Evolutionary conservation across 2,797 vertebrate species (phyloP).

Genomic region (Sebastes oblongus): DNA sequence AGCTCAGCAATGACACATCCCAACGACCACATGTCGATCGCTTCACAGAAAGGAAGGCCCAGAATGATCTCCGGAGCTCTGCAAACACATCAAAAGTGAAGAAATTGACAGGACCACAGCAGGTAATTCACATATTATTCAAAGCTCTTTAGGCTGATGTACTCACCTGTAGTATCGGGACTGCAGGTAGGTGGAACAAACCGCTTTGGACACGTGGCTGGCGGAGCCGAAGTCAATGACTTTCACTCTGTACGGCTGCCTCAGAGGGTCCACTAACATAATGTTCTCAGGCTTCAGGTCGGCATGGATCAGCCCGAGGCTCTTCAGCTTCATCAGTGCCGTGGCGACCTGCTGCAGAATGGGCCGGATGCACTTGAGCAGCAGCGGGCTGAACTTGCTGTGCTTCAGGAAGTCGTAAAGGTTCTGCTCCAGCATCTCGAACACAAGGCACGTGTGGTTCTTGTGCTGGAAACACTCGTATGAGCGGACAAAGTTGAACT

Average conservation of each 20-base stretch:
- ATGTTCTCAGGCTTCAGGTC: constrained; percentile 99
- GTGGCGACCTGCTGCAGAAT: constrained; percentile 97
- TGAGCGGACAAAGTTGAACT: constrained; percentile 98
- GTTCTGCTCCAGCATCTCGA: constrained; percentile 99
- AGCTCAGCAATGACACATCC: constrained; percentile 98
- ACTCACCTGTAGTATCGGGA: constrained; percentile 95
- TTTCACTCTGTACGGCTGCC: constrained; percentile 96
- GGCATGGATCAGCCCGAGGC: constrained; percentile 95
- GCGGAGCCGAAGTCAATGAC: constrained; percentile 99
- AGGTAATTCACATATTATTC: neutral
- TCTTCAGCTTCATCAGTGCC: constrained; percentile 97
- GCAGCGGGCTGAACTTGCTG: constrained; percentile 98
- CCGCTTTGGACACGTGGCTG: constrained; percentile 96
- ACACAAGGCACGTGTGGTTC: constrained; percentile 99
- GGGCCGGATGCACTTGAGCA: constrained; percentile 95
- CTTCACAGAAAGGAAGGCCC: constrained; percentile 96
- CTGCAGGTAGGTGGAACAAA: constrained; percentile 98
- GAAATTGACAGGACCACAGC: neutral
- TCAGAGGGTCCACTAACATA: constrained; percentile 95
- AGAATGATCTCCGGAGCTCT: constrained; percentile 99
- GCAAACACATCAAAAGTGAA: constrained; percentile 11
- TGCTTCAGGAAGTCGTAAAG: constrained; percentile 98
- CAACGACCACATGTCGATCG: constrained; percentile 99
- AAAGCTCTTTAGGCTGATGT: neutral
- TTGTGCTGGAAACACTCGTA: constrained; percentile 99